These are phyloP conservation scores for Mythimna impura DNA, from an alignment of 2,888 invertebrate genomes.

Conservation along the genomic window DNA sequence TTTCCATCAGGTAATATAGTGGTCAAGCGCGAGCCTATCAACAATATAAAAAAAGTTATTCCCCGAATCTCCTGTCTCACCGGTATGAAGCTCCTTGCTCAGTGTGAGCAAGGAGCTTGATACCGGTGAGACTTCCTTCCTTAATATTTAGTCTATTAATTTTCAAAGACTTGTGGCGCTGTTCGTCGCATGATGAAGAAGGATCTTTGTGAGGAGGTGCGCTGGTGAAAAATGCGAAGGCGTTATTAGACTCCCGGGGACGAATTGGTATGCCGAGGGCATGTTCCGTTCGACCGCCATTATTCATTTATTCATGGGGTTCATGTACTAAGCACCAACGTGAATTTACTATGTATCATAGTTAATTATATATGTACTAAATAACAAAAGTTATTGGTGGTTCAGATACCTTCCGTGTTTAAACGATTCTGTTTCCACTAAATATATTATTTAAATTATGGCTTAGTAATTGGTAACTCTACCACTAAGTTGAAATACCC, in stretches of 20 bases:
- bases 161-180: slow-evolving; percentile 49
- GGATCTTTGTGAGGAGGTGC: slow-evolving; percentile 76
- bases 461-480: slow-evolving; percentile 32
- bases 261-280: slow-evolving; percentile 87
- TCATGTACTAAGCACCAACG: slow-evolving; percentile 78
- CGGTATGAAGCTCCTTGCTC: neutral
- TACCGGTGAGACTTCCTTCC: too few relatives aligned
- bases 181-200: slow-evolving; percentile 74
- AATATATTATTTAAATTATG: slow-evolving; percentile 36
- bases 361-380: slow-evolving; percentile 64
- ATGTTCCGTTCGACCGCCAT: slow-evolving; percentile 83
- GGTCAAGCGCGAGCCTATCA: too few relatives aligned
- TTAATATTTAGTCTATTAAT: slow-evolving; percentile 64
- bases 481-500: slow-evolving; percentile 29
- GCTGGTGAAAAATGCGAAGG: slow-evolving; percentile 85
- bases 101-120: too few relatives aligned
- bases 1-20: too few relatives aligned
- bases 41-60: too few relatives aligned
- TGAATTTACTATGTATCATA: slow-evolving; percentile 73
- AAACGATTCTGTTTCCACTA: slow-evolving; percentile 24
- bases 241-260: slow-evolving; percentile 86
- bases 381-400: slow-evolving; percentile 33
- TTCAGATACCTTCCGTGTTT: slow-evolving; percentile 15
- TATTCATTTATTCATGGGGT: slow-evolving; percentile 89
- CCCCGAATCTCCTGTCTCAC: slow-evolving; percentile 8